A percentile compares a stretch with the other conserved stretches of the same genome.
phyloP scores from a whole-genome alignment of 2,797 vertebrate genomes.

The Platalea minor region DNA sequence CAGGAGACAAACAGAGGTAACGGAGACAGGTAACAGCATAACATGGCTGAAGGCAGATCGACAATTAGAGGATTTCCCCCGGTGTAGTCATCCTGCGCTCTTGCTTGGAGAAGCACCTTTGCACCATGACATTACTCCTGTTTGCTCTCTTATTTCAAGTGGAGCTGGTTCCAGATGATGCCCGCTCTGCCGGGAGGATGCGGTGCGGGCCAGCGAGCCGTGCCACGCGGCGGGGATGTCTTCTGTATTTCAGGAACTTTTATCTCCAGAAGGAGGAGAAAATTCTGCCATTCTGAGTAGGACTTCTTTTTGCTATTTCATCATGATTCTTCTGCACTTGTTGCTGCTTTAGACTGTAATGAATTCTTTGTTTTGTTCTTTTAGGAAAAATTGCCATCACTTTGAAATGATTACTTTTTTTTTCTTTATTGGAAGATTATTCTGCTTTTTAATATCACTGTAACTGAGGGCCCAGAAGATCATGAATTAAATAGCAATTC shows the following conservation, averaged over 20 bases:
- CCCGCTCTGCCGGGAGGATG: neutral
- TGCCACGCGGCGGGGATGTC: neutral
- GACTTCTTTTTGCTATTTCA: neutral
- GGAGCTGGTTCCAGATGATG: neutral
- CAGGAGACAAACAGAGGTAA: neutral
- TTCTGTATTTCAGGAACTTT: neutral
- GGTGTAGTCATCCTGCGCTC: accelerated
- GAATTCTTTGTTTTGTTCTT: neutral
- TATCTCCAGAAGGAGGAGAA: neutral
- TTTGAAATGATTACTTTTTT: neutral
- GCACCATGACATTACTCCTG: accelerated
- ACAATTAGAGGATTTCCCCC: neutral
- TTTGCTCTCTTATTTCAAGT: too few relatives aligned
- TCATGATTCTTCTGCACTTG: neutral
- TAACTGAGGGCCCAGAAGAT: neutral
- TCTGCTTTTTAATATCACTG: conserved; percentile 19
- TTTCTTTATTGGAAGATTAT: neutral
- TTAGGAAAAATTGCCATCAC: neutral
- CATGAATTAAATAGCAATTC: neutral
- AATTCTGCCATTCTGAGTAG: neutral
- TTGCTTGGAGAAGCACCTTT: neutral
- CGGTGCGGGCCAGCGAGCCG: neutral
- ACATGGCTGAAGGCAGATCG: accelerated
- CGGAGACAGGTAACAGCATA: accelerated
- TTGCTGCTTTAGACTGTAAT: neutral